phyloP scores from a whole-genome alignment of 2,888 invertebrate genomes.

The Tachystola acroxantha region DNA sequence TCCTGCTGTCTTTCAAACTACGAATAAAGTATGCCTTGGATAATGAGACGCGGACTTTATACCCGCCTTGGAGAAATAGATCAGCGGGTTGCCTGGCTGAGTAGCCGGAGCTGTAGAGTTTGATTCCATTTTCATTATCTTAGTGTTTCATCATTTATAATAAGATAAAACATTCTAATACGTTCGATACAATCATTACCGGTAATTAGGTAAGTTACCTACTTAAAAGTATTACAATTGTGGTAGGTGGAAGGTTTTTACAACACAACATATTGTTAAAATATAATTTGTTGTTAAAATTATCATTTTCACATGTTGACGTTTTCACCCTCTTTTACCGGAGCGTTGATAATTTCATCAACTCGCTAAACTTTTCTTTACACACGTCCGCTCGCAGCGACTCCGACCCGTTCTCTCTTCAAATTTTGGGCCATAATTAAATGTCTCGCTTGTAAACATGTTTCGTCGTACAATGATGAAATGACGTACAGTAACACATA shows the following conservation, averaged over 20 bases:
- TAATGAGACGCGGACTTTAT: not conserved
- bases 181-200: no score
- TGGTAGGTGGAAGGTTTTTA: no score
- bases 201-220: no score
- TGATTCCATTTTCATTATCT: no score
- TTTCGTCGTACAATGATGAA: constrained; percentile 5
- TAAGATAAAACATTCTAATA: no score
- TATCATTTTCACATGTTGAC: not conserved
- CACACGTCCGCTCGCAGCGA: not conserved
- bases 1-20: constrained; percentile 33
- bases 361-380: constrained; percentile 4
- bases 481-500: not conserved
- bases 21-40: constrained; percentile 14
- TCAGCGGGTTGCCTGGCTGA: no score
- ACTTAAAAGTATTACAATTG: no score
- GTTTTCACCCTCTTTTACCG: not conserved
- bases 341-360: constrained; percentile 5
- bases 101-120: no score
- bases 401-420: constrained; percentile 1
- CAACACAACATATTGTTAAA: not conserved
- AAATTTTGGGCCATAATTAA: constrained; percentile 3
- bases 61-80: no score
- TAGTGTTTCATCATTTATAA: no score
- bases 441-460: constrained; percentile 5
- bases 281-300: no score